Evolutionary conservation across 37 sponge, comb jelly and placozoan genomes (phyloP), one percentile per base, ranked within the genome.

Genomic region (Corticium candelabrum): DNA sequence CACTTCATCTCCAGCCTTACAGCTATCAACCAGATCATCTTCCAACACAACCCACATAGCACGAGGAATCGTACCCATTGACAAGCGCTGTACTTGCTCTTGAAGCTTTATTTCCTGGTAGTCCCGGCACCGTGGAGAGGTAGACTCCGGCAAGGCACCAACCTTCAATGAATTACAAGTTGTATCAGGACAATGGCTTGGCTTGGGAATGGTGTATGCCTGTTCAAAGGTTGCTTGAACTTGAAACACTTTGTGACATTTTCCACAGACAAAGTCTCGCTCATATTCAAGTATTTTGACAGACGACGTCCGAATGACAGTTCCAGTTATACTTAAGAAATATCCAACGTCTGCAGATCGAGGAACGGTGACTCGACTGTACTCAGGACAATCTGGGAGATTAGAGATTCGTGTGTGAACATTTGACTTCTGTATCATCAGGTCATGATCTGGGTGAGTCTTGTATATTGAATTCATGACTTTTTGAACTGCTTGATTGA

Each of bases 71-170:
- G 81, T 87, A 1, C 96, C 96, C 43, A 95, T 76, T 56, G 78
- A 87, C 35, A 95, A 71, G 40, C 81, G 80, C 74, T 95, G 93
- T 1, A 91, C 88, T 37, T 95, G 93, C 41, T 95, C 96, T 50
- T 94, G 95, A 30, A 94, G 73, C 74, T 90, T 90, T 30, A 94
- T 85, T 83, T 94, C 95, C 40, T 94, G 95, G 75, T 88, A 85
- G 76, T 94, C 95, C 34, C 84, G 77, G 34, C 83, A 37, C 68
- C 41, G 75, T 40, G 77, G 74, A 39, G 67, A 34, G 90, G 77
- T 88, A 84, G 76, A 88, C 95, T 37, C 82, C 71, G 33, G 81
- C 34, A 40, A 35, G 43, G 5, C 40, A 15, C 21, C 29, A 32
- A 70, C 36, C 36, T 70, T 15, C 5, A 70, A 35, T 34, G 73